Base-by-base conservation (phyloP, 2,888 invertebrate genomes). In the Leucophora obtusa region DNA sequence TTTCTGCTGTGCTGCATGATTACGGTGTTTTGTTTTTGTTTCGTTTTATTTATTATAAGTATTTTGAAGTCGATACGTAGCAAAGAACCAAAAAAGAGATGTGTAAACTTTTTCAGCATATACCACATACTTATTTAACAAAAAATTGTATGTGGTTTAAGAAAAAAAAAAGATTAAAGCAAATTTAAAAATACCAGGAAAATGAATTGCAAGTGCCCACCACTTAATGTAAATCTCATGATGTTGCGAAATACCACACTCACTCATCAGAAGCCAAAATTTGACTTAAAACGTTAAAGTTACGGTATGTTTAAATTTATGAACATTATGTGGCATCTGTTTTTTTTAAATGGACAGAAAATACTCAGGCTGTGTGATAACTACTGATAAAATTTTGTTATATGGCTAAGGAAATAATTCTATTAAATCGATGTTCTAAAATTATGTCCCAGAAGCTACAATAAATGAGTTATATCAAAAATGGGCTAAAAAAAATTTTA, bases 131-230 rank as follows among this genome's bases (percentile, higher is more conserved):
- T 43, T 14, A 47, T 50, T 51, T 11, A 51, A 65, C 53, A 35
- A 50, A 47, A 35, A 60, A 63, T 24, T 9, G 33, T 33, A 18
- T 63, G 66, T 60, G 71, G 77, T 28, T 28, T 43, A 35, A 47
- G 54, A 69, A n/a, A 53, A 62, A 38, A 60, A 62, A 15, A 33
- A 43, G 53, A 38, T 9, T 21, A 62, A 63, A 59, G 62, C 33
- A 53, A 58, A 69, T 35, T 63, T 65, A 43, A 63, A 63, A 21
- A 53, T 15, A 78, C 28, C 66, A 66, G 47, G 58, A 71, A 66
- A 77, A 59, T 77, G 63, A 79, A 77, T 77, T 71, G 69, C 79
- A 65, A 74, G 65, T 74, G 79, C 17, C 74, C 79, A 69, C 69
- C 79, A 59, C 74, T 65, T 79, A 54, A 79, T 74, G 65, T 70